These are phyloP conservation scores for Oxyteleia sp. DNA, from an alignment of 2,888 invertebrate genomes.

Conservation along the genomic window DNA sequence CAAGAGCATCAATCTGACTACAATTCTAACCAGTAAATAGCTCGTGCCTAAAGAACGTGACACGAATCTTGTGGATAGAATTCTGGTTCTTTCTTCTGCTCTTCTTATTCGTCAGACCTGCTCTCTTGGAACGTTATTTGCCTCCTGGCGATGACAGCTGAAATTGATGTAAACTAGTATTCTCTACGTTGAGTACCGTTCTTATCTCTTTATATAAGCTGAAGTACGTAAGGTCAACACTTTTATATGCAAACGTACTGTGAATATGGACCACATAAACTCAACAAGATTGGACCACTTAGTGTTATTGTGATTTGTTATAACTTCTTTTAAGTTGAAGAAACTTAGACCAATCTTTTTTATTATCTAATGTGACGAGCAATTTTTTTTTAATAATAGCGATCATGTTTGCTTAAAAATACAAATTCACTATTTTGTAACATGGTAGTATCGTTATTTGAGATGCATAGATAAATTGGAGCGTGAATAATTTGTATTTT, in stretches of 20 bases:
- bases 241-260: conserved; percentile 7
- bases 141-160: conserved; percentile 32
- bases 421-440: too few relatives aligned
- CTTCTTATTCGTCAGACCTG: conserved; percentile 9
- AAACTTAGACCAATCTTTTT: too few relatives aligned
- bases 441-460: too few relatives aligned
- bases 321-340: too few relatives aligned
- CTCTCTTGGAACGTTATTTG: conserved; percentile 40
- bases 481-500: too few relatives aligned
- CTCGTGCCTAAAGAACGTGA: conserved; percentile 33
- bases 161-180: conserved; percentile 60
- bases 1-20: conserved; percentile 25
- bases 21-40: conserved; percentile 33
- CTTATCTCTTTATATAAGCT: conserved; percentile 30
- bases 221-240: conserved; percentile 12
- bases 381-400: too few relatives aligned
- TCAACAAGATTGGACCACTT: background rate
- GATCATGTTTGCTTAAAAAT: too few relatives aligned
- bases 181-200: conserved; percentile 20
- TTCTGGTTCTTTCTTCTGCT: conserved; percentile 14
- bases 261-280: conserved; percentile 2
- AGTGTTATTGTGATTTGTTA: conserved; percentile 8
- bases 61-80: conserved; percentile 38
- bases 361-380: too few relatives aligned
- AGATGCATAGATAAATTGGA: too few relatives aligned